Evolutionary conservation across 1,140 invertebrate genomes (phyloP).

Genomic region (Patella vulgata): DNA sequence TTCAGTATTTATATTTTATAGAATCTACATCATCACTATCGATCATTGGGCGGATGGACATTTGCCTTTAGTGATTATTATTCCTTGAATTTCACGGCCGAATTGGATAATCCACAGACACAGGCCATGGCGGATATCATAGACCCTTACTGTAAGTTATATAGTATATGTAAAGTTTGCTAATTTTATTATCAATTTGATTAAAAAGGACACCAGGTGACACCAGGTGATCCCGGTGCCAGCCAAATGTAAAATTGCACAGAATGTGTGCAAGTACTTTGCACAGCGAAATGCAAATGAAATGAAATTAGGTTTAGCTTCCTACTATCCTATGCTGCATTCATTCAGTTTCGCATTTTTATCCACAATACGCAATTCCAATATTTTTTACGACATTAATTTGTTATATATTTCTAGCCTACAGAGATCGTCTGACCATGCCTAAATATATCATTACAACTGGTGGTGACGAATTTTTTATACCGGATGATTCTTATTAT

Average conservation of each 20-base stretch:
- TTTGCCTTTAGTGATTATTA: constrained; percentile 54
- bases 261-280: too few species aligned
- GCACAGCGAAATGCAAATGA: too few species aligned
- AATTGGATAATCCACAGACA: constrained; percentile 45
- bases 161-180: too few species aligned
- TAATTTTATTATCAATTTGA: too few species aligned
- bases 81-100: constrained; percentile 38
- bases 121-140: constrained; percentile 46
- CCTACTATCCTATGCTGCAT: too few species aligned
- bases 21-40: constrained; percentile 60
- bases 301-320: too few species aligned
- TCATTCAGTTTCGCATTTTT: too few species aligned
- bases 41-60: constrained; percentile 56
- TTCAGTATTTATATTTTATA: constrained; percentile 25
- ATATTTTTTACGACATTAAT: too few species aligned
- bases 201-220: too few species aligned
- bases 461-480: constrained; percentile 61
- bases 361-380: too few species aligned
- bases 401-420: constrained; percentile 41
- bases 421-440: constrained; percentile 49
- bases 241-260: too few species aligned
- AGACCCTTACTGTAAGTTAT: constrained; percentile 53
- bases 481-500: constrained; percentile 55
- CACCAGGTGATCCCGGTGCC: too few species aligned
- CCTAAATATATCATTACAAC: constrained; percentile 54